Base-by-base conservation (phyloP, 2,797 vertebrate genomes). In the Neosilurus mollespiculum region DNA sequence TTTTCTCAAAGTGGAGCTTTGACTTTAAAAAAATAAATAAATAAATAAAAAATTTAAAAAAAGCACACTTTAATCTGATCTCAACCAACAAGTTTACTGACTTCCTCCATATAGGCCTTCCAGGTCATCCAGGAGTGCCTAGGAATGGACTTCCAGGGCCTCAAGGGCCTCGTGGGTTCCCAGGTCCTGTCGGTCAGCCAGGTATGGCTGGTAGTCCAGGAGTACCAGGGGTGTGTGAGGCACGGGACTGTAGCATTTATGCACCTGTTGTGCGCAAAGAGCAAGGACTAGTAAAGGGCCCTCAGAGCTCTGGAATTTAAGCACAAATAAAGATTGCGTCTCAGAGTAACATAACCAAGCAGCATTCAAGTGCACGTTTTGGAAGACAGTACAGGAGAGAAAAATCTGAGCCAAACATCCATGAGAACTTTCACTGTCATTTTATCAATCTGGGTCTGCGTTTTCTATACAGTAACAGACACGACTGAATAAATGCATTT, bases 141-240 rank as follows among this genome's bases (percentile, higher is more conserved):
- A 88, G 84, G 84, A 87, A 92, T 0, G 94, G 93, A 56, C 80
- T 91, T 43, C 91, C 93, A 62, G 94, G 93, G 9, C 88, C 86
- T 26, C 88, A 71, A 11, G 94, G 93, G 0, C 88, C 93, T 51
- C 89, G 82, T 1, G 91, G 94, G 1, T 92, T 93, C 88, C 92
- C 90, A 0, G 92, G 93, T 24, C 81, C 89, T 0, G 79, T 92
- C 70, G 94, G 93, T 1, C 86, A 87, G 16, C 20, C 86, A 0
- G 93, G 93, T 24, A 66, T 84, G 53, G 14, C 89, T 8, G 93
- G 93, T 1, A 71, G 26, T 22, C 80, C 84, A 0, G 92, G 92
- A 2, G 90, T 95, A n/a, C 92, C 90, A 0, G 94, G 94, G 14
- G 86, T 95, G 20, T 93, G 93, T 10, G 93, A 95, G 92, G 93